phyloP scores from a whole-genome alignment of 2,113 vertebrate genomes.

The Nothobranchius kuhntae region DNA sequence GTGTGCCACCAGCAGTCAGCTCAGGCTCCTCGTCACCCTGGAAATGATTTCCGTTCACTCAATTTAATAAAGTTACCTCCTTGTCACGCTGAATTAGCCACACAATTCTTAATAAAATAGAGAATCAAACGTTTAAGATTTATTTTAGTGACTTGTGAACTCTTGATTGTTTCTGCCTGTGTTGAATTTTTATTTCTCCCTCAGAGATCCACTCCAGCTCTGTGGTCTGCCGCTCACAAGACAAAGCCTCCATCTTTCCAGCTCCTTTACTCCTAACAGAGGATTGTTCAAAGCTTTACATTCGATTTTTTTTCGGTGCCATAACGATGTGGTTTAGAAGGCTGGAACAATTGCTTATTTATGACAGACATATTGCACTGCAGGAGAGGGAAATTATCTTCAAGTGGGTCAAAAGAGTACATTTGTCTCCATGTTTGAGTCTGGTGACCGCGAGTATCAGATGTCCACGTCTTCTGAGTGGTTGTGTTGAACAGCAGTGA shows the following conservation, averaged over 20 bases:
- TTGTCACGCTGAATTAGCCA: slow-evolving; percentile 25
- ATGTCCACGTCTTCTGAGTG: slow-evolving; percentile 60
- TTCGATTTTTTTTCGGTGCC: slow-evolving; percentile 59
- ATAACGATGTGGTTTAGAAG: slow-evolving; percentile 72
- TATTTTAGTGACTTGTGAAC: too few species aligned
- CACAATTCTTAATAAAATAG: too few species aligned
- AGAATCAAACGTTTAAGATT: background rate
- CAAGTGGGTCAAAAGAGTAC: slow-evolving; percentile 62
- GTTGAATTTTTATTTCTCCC: slow-evolving; percentile 24
- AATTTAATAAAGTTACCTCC: slow-evolving; percentile 42
- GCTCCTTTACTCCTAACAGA: slow-evolving; percentile 48
- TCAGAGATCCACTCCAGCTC: slow-evolving; percentile 39
- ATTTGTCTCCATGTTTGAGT: slow-evolving; percentile 39
- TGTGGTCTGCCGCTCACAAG: slow-evolving; percentile 62
- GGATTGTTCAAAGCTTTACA: slow-evolving; percentile 64
- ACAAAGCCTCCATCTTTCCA: slow-evolving; percentile 62
- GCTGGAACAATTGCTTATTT: slow-evolving; percentile 70
- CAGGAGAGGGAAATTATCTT: slow-evolving; percentile 64
- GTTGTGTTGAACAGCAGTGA: slow-evolving; percentile 51
- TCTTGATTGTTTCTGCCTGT: slow-evolving; percentile 22
- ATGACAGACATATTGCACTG: slow-evolving; percentile 66
- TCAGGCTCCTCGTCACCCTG: slow-evolving; percentile 29
- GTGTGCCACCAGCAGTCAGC: slow-evolving; percentile 65
- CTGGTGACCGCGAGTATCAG: slow-evolving; percentile 68
- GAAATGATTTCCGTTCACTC: slow-evolving; percentile 62